Conservation (phyloP, 1,140 invertebrate genomes). For the Brachionus koreanus region DNA sequence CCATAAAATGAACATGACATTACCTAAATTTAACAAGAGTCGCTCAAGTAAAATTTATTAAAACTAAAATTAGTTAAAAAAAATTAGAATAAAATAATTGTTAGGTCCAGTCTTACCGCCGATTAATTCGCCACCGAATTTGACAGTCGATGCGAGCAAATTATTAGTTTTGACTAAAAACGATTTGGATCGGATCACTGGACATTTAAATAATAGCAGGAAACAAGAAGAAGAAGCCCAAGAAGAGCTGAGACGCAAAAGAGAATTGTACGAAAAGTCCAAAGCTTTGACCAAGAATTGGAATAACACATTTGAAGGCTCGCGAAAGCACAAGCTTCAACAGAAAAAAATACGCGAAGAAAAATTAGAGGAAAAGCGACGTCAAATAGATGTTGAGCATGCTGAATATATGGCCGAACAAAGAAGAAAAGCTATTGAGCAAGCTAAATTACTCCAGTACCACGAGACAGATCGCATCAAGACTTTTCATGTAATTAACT, state of each 20-base stretch:
- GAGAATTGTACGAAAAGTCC: constrained; percentile 49
- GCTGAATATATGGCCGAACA: constrained; percentile 55
- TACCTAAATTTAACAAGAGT: constrained; percentile 2
- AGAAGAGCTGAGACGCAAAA: constrained; percentile 51
- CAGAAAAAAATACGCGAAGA: constrained; percentile 53
- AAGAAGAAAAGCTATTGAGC: constrained; percentile 57
- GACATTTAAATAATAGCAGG: constrained; percentile 51
- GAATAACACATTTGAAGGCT: constrained; percentile 57
- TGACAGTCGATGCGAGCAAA: not conserved
- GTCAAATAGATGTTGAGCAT: constrained; percentile 55
- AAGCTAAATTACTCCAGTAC: constrained; percentile 58
- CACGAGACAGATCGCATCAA: constrained; percentile 59
- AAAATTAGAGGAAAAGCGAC: constrained; percentile 55
- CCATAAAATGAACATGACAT: not conserved
- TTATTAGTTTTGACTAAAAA: constrained; percentile 45
- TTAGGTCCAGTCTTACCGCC: not conserved
- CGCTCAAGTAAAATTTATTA: not conserved
- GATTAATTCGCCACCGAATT: not conserved
- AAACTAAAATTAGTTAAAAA: not conserved
- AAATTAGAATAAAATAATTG: not conserved
- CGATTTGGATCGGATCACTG: constrained; percentile 55
- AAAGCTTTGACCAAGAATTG: constrained; percentile 56
- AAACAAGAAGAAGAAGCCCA: constrained; percentile 49
- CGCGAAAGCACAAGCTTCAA: constrained; percentile 54
- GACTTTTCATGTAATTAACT: constrained; percentile 59